Conservation (phyloP, 2,888 invertebrate species). For the Drosophila monieri region DNA sequence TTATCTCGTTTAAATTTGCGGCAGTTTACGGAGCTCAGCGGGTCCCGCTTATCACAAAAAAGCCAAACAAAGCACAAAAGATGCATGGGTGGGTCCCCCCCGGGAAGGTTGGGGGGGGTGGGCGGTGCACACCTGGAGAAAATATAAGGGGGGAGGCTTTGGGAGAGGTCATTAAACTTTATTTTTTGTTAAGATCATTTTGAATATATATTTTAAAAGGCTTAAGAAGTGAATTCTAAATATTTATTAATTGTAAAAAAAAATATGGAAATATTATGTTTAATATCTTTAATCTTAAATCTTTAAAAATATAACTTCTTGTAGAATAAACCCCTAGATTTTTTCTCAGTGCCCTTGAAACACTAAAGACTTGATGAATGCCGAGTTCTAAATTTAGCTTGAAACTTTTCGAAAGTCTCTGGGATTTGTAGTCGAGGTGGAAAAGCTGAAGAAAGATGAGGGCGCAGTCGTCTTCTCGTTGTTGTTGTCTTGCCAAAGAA, state of each 20-base stretch:
- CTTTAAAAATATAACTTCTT: too few relatives aligned
- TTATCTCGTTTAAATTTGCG: conserved; percentile 71
- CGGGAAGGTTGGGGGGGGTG: background rate
- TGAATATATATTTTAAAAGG: background rate
- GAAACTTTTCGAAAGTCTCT: conserved; percentile 19
- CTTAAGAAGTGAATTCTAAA: too few relatives aligned
- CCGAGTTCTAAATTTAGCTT: conserved; percentile 28
- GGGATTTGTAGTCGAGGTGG: conserved; percentile 13
- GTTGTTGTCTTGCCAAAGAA: background rate
- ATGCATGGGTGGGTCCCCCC: background rate
- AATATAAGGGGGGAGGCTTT: background rate
- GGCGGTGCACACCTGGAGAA: background rate
- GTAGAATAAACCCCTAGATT: background rate
- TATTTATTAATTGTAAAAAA: too few relatives aligned
- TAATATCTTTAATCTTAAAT: too few relatives aligned
- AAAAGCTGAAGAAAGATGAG: conserved; percentile 22
- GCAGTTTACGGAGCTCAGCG: conserved; percentile 41
- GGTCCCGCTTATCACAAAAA: conserved; percentile 36
- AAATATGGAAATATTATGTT: too few relatives aligned
- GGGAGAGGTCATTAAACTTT: background rate
- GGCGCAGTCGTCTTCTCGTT: background rate
- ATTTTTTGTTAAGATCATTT: background rate
- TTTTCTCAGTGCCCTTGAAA: conserved; percentile 7
- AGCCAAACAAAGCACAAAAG: conserved; percentile 38
- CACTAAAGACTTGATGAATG: conserved; percentile 24